These are phyloP conservation scores for Paratilapia polleni DNA, from an alignment of 2,113 vertebrate species.

Conservation along the genomic window DNA sequence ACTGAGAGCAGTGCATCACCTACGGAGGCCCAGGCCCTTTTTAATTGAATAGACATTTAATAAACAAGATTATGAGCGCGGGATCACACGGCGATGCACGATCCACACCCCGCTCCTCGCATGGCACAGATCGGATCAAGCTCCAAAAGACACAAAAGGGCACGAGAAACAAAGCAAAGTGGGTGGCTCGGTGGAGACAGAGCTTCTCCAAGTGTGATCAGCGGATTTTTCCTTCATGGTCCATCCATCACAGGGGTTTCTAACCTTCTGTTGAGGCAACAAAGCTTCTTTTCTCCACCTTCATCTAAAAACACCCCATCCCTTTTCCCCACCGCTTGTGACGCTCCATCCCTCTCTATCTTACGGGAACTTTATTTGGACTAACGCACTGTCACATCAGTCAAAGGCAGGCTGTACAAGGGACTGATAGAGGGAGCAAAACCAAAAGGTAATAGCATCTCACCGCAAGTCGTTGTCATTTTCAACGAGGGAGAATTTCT, in stretches of 20 bases:
- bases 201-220: constrained; percentile 39
- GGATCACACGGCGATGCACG: constrained; percentile 45
- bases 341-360: constrained; percentile 51
- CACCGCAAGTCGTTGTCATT: constrained; percentile 3
- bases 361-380: constrained; percentile 65
- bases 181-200: not conserved
- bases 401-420: constrained; percentile 22
- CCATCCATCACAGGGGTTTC: constrained; percentile 52
- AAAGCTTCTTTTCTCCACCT: constrained; percentile 34
- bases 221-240: constrained; percentile 27
- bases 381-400: constrained; percentile 54
- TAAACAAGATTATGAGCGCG: constrained; percentile 73
- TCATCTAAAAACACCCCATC: constrained; percentile 16
- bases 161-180: constrained; percentile 2
- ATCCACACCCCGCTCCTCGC: not conserved
- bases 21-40: constrained; percentile 40
- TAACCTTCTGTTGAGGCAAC: constrained; percentile 48
- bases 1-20: constrained; percentile 70
- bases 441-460: constrained; percentile 23
- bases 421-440: constrained; percentile 51
- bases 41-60: constrained; percentile 79
- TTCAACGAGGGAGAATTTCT: constrained; percentile 9
- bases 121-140: constrained; percentile 9
- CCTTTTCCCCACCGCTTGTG: not conserved
- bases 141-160: constrained; percentile 11